Evolutionary conservation across 2,113 vertebrate genomes (phyloP), one percentile per base, ranked within the genome.

Genomic region (Hucho hucho): DNA sequence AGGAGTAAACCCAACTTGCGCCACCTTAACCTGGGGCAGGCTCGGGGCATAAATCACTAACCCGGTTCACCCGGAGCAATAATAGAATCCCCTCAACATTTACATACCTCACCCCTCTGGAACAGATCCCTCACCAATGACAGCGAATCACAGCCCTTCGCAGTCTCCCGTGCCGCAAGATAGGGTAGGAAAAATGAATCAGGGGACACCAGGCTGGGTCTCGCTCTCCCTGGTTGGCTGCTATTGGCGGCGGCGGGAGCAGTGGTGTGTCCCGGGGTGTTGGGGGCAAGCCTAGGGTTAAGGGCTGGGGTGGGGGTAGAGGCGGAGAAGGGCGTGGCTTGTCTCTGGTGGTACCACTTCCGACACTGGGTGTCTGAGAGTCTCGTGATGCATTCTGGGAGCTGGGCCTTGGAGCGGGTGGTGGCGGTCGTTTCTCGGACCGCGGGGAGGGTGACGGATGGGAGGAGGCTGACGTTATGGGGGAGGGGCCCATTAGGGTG

Each of bases 351-450:
- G 22, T 43, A n/a, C 7, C n/a, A 5, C 9, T 7, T 63, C 37
- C 70, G 29, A 28, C n/a, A 22, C 58, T 43, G 28, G 29, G 28
- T 18, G 5, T 26, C 59, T 14, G 53, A 72, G 56, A 72, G 70
- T 32, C 14, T 63, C 37, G n/a, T 6, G 20, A 72, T 72, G 56
- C 18, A 22, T 29, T 43, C 58, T 63, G 70, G 70, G 26, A 72
- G 18, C 6, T 5, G 56, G 32, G 56, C 18, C 59, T 64, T 22
- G 22, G 22, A 25, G 61, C 61, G 61, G 9, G 25, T 18, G 61
- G 22, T 64, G n/a, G 22, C 2, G 59, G 59, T 24, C 7, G 14
- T 63, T 63, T n/a, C 59, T 11, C 20, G 59, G 9, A 64, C 24
- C 9, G 14, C 24, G 9, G 16, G 61, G 25, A n/a, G 22, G 61